Base-by-base conservation (phyloP, 2,888 invertebrate species). In the Uropetala carovei region DNA sequence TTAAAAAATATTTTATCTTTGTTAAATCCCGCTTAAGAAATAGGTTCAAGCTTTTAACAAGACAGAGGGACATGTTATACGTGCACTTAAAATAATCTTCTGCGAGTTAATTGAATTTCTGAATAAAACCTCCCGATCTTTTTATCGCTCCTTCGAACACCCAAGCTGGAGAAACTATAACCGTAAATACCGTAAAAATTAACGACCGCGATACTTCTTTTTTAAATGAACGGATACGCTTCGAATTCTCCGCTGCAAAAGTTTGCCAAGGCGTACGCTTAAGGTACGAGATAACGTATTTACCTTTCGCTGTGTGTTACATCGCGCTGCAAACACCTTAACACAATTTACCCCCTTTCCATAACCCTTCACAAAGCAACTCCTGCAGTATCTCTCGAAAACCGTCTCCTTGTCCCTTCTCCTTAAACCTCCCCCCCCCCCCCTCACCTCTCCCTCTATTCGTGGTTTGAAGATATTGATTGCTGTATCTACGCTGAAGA, bases 401-500 rank as follows among this genome's bases (percentile, higher is more conserved):
- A 75, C 22, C 75, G 22, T 57, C 2, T 27, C 9, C 83, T 83
- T 81, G n/a, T n/a, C n/a, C n/a, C n/a, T 60, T 60, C 60, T 60
- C 60, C 60, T 83, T 18, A 16, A 5, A n/a, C 18, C 60, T 60
- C 60, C 13, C n/a, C n/a, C n/a, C n/a, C 3, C 83, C 83, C 60
- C 22, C 30, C 86, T 60, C 86, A 60, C 2, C 3, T 7, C 11
- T 27, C 22, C 16, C 86, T 86, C 14, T 16, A 9, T 27, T 68
- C 68, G 85, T 57, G 27, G 14, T 86, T 85, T 59, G 89, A 13
- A 43, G 89, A 89, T 89, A 60, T 89, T 89, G 89, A 89, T 89
- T 89, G 89, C 60, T 68, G 64, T 89, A 89, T 89, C 89, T 89
- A 43, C 64, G n/a, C 89, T 30, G 64, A 89, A 68, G 89, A 89